A percentile compares a stretch with the other conserved stretches of the same genome.
Evolutionary conservation across 2,888 invertebrate species (phyloP).

Genomic region (Rutpela maculata): DNA sequence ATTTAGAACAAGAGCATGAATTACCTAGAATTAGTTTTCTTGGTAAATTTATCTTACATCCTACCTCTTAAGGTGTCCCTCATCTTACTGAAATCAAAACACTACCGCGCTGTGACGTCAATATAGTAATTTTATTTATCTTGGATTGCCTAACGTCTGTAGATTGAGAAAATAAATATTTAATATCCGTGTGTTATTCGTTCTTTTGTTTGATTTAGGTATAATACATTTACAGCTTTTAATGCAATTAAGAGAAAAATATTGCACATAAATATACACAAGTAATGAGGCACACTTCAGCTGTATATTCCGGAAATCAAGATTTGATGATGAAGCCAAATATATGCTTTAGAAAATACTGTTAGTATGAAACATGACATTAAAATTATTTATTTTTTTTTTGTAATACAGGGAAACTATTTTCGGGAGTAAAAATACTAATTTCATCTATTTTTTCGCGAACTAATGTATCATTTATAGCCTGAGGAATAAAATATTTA

Average conservation of each 20-base stretch:
- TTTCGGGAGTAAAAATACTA: too few relatives aligned
- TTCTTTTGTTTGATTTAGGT: neutral
- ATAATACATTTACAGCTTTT: neutral
- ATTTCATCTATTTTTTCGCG: too few relatives aligned
- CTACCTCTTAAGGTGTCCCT: neutral
- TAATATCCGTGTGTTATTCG: neutral
- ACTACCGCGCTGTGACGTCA: constrained; percentile 8
- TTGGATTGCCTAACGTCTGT: neutral
- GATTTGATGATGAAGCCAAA: too few relatives aligned
- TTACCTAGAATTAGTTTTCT: neutral
- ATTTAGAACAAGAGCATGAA: neutral
- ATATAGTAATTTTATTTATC: neutral
- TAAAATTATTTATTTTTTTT: too few relatives aligned
- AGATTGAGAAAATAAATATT: constrained; percentile 5
- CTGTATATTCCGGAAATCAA: too few relatives aligned
- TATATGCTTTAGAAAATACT: too few relatives aligned
- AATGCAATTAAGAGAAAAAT: neutral
- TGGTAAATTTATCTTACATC: neutral
- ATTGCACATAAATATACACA: too few relatives aligned
- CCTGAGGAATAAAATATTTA: too few relatives aligned
- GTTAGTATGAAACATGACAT: too few relatives aligned
- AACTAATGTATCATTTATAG: too few relatives aligned
- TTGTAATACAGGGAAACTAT: too few relatives aligned
- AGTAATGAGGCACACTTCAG: too few relatives aligned
- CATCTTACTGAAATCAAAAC: neutral